A percentile compares a stretch with the other conserved stretches of the same genome.
phyloP scores from a whole-genome alignment of 1,140 invertebrate genomes.

The Penaeus vannamei region DNA sequence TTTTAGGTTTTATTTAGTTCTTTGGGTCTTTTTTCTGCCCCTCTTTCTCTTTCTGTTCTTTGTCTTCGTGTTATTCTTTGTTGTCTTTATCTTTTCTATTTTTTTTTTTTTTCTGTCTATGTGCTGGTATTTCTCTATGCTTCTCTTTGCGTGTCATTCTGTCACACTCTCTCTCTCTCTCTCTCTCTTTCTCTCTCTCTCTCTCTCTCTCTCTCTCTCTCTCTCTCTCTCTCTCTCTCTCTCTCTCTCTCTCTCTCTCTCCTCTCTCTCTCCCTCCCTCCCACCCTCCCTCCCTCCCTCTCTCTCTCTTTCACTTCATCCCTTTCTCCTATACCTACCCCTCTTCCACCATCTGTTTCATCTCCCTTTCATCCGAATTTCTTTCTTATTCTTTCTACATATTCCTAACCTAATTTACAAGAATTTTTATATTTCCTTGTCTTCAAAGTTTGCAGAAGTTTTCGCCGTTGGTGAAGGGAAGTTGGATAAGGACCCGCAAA shows the following conservation, averaged over 20 bases:
- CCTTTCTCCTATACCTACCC: neutral
- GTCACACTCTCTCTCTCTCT: too few species aligned
- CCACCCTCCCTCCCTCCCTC: neutral
- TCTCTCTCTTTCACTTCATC: neutral
- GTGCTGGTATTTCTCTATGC: neutral
- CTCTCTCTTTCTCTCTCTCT: neutral
- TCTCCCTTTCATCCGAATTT: too few species aligned
- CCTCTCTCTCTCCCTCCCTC: neutral
- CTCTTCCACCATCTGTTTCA: neutral
- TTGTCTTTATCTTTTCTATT: neutral
- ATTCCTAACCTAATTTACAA: too few species aligned
- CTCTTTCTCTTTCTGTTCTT: neutral
- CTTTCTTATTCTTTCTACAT: too few species aligned
- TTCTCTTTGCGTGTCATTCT: neutral
- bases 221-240: neutral
- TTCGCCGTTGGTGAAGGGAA: too few species aligned
- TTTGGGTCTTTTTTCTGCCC: too few species aligned
- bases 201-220: slow-evolving; percentile 9
- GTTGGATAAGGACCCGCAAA: too few species aligned
- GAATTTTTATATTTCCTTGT: too few species aligned
- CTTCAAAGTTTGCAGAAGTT: too few species aligned
- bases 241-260: neutral
- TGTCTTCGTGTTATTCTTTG: too few species aligned
- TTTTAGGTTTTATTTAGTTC: neutral
- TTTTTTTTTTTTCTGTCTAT: neutral